phyloP scores from a whole-genome alignment of 30 jellyfish, hydroid and myxozoan genomes.

The Morbakka virulenta region DNA sequence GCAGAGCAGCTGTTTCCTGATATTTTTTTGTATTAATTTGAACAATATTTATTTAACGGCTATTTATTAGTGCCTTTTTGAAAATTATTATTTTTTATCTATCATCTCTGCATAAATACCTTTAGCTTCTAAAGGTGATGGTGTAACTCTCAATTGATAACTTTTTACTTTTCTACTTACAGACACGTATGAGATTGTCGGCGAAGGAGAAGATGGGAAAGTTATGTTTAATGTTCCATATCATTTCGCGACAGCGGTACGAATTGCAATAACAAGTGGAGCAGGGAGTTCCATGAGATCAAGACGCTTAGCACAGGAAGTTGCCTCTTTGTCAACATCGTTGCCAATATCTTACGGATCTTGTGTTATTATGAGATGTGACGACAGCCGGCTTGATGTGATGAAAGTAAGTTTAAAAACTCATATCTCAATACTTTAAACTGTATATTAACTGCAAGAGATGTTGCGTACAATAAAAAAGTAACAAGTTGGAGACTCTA shows the following conservation, averaged over 20 bases:
- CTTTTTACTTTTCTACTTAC: neutral
- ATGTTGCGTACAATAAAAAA: too few species aligned
- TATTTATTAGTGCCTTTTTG: too few species aligned
- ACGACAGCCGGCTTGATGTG: slow-evolving; percentile 88
- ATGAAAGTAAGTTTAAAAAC: slow-evolving; percentile 66
- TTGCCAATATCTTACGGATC: slow-evolving; percentile 88
- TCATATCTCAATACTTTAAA: neutral
- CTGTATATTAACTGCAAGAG: too few species aligned
- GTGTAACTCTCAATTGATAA: too few species aligned
- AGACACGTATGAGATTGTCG: slow-evolving; percentile 86
- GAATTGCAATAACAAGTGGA: slow-evolving; percentile 54
- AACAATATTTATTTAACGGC: too few species aligned
- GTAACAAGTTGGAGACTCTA: too few species aligned
- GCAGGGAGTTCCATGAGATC: slow-evolving; percentile 77
- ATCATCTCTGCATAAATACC: too few species aligned
- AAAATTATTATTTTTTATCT: too few species aligned
- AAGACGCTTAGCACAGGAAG: slow-evolving; percentile 93
- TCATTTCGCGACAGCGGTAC: slow-evolving; percentile 67
- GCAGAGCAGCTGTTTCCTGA: too few species aligned
- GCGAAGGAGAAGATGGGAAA: slow-evolving; percentile 81
- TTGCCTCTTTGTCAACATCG: slow-evolving; percentile 92
- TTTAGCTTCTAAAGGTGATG: too few species aligned
- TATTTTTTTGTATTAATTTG: too few species aligned
- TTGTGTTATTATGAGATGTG: slow-evolving; percentile 87
- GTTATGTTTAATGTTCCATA: slow-evolving; percentile 76